Base-by-base conservation (phyloP, 2,797 vertebrate genomes). In the Bradypus variegatus region DNA sequence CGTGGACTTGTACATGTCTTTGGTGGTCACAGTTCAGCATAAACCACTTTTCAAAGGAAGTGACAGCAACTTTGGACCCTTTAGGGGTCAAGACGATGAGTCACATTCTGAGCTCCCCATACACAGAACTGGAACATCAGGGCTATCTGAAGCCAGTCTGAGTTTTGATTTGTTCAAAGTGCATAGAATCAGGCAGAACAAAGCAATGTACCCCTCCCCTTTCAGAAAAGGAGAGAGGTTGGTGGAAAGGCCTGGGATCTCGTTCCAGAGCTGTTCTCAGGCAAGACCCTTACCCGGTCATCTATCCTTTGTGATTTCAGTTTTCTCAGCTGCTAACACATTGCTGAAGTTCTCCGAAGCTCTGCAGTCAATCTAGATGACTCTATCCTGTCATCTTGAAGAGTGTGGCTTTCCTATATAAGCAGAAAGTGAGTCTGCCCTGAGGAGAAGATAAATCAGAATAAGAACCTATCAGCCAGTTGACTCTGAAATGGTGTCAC, bases 381-480 rank as follows among this genome's bases (percentile, higher is more conserved):
- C 13, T 38, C 33, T 53, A 2, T 9, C 45, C 23, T 13, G 8
- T 2, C 1, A 11, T 8, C 45, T 38, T 18, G 8, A 50, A 45
- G 41, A 19, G 18, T 1, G 13, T 38, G 19, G 16, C 3, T n/a
- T 31, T 41, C 16, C 27, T 27, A 1, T 0, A 15, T 0, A 5
- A 36, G 45, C 64, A 9, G 38, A 29, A 27, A 45, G 81, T 14
- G 9, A 14, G 3, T 2, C 14, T 8, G 27, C 62, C 27, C 48
- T 8, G 2, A n/a, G 8, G 45, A 38, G 50, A 29, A 9, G 25
- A 36, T n/a, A 13, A 36, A 16, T 38, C 4, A 15, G 19, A 6
- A 8, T 1, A 15, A 12, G 8, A 29, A 7, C 5, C 60, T 2
- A 0, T 5, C 1, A 6, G 25, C 10, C 25, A 4, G 29, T 1